Evolutionary conservation across 2,888 invertebrate genomes (phyloP), one percentile per base, ranked within the genome.

Genomic region (Brenthis ino): DNA sequence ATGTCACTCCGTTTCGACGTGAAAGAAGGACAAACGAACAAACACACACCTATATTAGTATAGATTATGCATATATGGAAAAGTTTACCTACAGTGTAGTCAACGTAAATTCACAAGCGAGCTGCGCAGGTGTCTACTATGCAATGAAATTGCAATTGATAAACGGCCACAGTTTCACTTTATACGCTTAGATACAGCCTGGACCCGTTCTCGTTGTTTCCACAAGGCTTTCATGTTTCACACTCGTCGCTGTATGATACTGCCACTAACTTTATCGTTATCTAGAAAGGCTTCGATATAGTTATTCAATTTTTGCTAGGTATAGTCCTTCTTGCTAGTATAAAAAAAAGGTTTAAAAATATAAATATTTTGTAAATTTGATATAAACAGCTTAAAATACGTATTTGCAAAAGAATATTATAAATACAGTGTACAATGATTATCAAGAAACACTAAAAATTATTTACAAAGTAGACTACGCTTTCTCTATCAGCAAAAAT

Each of bases 111-210:
- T 71, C 60, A 69, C 57, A 74, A 72, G 67, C 72, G 72, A 67
- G 70, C 69, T 56, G 57, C 68, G 74, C 77, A 77, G 77, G 79
- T 77, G 80, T 78, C 85, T 76, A 79, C 76, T 76, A 81, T 83
- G 88, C 89, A 89, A 89, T 88, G 85, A 88, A 89, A 89, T 85
- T 85, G 86, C 87, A 85, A 84, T 86, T 89, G 88, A 89, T 88
- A 89, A 87, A 86, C 82, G 81, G 78, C 81, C 74, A 82, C 80
- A 86, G 87, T 90, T 91, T 91, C 90, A 89, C 90, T 89, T 88
- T 83, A 85, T 83, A 84, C 81, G 81, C 79, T 79, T 76, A 79
- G 84, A 85, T 85, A 85, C 82, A 77, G 76, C 82, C 74, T 75
- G 78, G 84, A 88, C 89, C 84, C 77, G 89, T 89, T 89, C 83